Percentiles rank a stretch among this genome's conserved stretches.
Evolutionary conservation across 2,113 vertebrate species (phyloP).

Genomic region (Xenus cinereus): DNA sequence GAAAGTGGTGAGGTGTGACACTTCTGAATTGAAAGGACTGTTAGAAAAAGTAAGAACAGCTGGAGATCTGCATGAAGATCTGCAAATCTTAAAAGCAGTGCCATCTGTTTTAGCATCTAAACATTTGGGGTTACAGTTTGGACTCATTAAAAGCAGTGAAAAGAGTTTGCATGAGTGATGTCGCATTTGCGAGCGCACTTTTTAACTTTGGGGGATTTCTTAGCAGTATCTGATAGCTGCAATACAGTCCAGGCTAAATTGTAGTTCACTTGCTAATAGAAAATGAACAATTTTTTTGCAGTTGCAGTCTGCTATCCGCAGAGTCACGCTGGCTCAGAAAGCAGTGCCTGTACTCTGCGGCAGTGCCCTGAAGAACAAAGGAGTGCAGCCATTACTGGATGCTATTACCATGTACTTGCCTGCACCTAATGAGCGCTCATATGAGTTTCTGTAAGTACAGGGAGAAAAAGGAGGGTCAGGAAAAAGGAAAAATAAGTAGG

Average conservation of each 20-base stretch:
- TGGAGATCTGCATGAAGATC: not conserved
- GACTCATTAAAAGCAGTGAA: not conserved
- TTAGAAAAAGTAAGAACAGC: not conserved
- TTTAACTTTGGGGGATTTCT: not conserved
- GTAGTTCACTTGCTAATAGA: not conserved
- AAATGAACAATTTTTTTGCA: constrained; percentile 34
- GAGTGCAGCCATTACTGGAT: constrained; percentile 91
- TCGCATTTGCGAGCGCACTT: not conserved
- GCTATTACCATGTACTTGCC: constrained; percentile 88
- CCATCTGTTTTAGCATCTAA: not conserved
- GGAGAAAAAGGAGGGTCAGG: not conserved
- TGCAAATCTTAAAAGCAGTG: not conserved
- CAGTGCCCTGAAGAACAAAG: constrained; percentile 93
- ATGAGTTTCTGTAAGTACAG: constrained; percentile 87
- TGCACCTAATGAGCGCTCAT: constrained; percentile 84
- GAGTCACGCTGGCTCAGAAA: constrained; percentile 83
- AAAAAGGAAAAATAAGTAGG: not conserved
- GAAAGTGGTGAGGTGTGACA: not conserved
- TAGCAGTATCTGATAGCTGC: not conserved
- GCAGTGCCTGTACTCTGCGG: constrained; percentile 93
- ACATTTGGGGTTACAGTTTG: not conserved
- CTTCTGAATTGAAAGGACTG: not conserved
- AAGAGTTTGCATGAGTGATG: not conserved
- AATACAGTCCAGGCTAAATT: not conserved
- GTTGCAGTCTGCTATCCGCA: constrained; percentile 86